Evolutionary conservation across 1,140 invertebrate species (phyloP).

Genomic region (Listronotus oregonensis): DNA sequence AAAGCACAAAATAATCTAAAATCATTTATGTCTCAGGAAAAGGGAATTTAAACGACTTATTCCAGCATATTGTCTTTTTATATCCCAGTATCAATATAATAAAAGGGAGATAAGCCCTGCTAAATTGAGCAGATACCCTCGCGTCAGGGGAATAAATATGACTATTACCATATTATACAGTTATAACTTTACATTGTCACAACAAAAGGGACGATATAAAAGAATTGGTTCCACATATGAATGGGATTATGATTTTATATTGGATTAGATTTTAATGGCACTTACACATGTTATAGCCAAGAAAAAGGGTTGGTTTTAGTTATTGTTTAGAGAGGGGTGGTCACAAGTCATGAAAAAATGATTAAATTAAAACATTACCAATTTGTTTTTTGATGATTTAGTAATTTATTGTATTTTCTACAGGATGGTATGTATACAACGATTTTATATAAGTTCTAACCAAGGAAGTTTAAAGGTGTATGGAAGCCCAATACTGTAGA

Average conservation of each 20-base stretch:
- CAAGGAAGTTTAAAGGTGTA: too few relatives aligned
- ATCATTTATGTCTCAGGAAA: conserved; percentile 11
- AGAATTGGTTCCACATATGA: conserved; percentile 22
- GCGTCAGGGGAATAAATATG: conserved; percentile 18
- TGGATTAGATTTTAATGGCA: conserved; percentile 31
- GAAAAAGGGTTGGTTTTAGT: conserved; percentile 13
- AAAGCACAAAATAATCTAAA: conserved; percentile 1
- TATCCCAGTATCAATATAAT: conserved; percentile 27
- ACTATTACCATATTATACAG: conserved; percentile 29
- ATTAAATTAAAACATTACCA: too few relatives aligned
- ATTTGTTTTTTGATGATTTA: conserved; percentile 1
- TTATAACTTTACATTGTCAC: conserved; percentile 12
- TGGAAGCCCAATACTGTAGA: too few relatives aligned
- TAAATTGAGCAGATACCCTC: conserved; percentile 19
- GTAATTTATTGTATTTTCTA: too few relatives aligned
- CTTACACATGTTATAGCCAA: conserved; percentile 28
- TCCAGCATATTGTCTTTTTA: conserved; percentile 24
- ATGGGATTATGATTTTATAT: conserved; percentile 26
- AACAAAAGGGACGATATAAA: conserved; percentile 21
- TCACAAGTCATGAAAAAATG: too few relatives aligned
- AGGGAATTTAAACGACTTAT: conserved; percentile 15
- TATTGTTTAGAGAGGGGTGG: conserved; percentile 15
- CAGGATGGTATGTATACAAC: too few relatives aligned
- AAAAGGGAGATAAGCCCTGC: conserved; percentile 28
- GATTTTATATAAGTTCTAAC: too few relatives aligned